Conservation (phyloP, 2,113 vertebrate genomes). For the Bucco capensis region DNA sequence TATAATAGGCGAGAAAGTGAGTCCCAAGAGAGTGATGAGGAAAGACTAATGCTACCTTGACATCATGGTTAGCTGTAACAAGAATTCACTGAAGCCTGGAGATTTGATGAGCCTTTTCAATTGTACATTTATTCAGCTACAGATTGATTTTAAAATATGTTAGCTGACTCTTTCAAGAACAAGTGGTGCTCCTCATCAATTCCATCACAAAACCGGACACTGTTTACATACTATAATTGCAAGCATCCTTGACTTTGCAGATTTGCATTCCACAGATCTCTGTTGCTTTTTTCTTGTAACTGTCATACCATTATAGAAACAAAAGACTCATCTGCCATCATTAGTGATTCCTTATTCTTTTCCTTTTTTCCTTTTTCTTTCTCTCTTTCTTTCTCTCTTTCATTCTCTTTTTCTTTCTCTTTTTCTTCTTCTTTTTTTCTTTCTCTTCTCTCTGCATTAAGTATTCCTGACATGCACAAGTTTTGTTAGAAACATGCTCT, state of each 20-base stretch:
- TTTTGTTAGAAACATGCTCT: not conserved
- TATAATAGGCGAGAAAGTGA: not conserved
- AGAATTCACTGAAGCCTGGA: not conserved
- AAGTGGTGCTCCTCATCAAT: conserved; percentile 43
- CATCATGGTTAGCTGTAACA: not conserved
- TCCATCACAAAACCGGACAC: not conserved
- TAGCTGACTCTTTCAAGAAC: not conserved
- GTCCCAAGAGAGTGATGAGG: not conserved
- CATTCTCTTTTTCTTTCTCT: too few relatives aligned
- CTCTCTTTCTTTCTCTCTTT: not conserved
- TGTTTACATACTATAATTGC: not conserved
- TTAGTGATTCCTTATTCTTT: not conserved
- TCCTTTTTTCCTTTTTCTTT: not conserved
- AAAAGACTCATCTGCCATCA: not conserved
- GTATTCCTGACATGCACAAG: not conserved
- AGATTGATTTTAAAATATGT: not conserved
- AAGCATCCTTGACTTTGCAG: not conserved
- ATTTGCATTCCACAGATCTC: not conserved
- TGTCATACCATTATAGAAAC: not conserved
- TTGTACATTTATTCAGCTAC: not conserved
- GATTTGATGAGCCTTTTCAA: conserved; percentile 14
- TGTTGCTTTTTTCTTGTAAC: not conserved
- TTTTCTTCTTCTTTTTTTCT: not conserved
- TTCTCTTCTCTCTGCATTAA: not conserved
- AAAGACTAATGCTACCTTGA: conserved; percentile 1